Evolutionary conservation across 2,113 vertebrate genomes (phyloP).

Genomic region (Smithornis capensis): DNA sequence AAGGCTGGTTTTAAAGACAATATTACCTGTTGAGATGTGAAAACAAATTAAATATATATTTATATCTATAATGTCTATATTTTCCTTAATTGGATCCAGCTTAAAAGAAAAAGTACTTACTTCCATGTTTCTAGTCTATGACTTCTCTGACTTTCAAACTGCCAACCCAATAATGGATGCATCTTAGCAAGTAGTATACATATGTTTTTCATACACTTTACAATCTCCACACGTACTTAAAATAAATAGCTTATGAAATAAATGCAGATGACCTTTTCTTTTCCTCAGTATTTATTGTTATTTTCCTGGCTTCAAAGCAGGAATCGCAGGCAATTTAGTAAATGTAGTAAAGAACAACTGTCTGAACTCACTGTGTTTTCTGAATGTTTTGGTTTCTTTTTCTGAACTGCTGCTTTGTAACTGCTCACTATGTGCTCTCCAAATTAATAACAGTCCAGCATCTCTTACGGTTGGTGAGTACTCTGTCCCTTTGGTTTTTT

Average conservation of each 20-base stretch:
- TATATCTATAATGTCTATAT: neutral
- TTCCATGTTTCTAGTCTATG: neutral
- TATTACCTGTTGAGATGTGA: neutral
- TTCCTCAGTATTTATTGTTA: neutral
- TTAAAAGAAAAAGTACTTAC: neutral
- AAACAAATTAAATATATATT: neutral
- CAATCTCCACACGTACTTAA: slow-evolving; percentile 8
- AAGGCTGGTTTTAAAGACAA: neutral
- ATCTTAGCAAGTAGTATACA: neutral
- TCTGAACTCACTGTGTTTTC: neutral
- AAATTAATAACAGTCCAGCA: neutral
- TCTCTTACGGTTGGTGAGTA: neutral
- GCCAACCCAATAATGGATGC: neutral
- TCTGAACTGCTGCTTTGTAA: slow-evolving; percentile 2
- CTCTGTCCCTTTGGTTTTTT: neutral
- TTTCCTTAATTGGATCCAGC: neutral
- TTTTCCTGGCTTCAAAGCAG: slow-evolving; percentile 6
- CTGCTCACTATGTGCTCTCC: neutral
- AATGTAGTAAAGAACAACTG: slow-evolving; percentile 1
- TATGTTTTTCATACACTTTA: neutral
- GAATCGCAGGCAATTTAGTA: neutral
- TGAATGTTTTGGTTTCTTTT: neutral
- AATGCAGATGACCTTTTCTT: slow-evolving; percentile 34
- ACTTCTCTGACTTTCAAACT: neutral
- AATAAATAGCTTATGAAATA: slow-evolving; percentile 38